These are phyloP conservation scores for Muntiacus reevesi DNA, from an alignment of 2,113 vertebrate genomes.

Conservation along the genomic window DNA sequence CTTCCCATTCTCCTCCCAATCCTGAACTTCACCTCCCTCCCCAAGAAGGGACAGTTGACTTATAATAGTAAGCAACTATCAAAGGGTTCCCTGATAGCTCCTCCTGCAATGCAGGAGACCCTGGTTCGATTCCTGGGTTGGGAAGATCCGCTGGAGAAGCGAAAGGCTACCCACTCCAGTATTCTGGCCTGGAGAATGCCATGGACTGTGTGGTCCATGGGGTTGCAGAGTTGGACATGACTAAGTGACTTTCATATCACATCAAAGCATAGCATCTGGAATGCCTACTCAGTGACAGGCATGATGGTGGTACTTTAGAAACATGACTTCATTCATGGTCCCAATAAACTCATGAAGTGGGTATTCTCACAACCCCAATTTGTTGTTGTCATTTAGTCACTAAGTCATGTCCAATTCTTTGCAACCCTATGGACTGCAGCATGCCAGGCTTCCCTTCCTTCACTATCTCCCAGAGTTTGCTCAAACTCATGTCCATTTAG, in stretches of 20 bases:
- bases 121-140: not conserved
- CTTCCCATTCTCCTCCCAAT: not conserved
- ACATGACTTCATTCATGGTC: not conserved
- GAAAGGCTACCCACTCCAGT: no score
- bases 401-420: not conserved
- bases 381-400: not conserved
- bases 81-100: not conserved
- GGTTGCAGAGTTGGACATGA: not conserved
- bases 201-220: not conserved
- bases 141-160: no score
- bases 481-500: not conserved
- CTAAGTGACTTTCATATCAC: not conserved
- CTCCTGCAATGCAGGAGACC: not conserved
- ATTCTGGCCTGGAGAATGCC: not conserved
- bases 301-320: not conserved
- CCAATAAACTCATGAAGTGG: fast-evolving
- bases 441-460: not conserved
- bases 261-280: not conserved
- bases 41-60: not conserved
- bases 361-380: not conserved
- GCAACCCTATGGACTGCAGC: not conserved
- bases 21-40: not conserved
- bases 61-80: not conserved
- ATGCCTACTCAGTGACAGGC: not conserved
- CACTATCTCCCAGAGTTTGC: not conserved